A percentile compares a stretch with the other conserved stretches of the same genome.
Evolutionary conservation across 2,113 vertebrate genomes (phyloP).

Genomic region (Otolemur garnettii): DNA sequence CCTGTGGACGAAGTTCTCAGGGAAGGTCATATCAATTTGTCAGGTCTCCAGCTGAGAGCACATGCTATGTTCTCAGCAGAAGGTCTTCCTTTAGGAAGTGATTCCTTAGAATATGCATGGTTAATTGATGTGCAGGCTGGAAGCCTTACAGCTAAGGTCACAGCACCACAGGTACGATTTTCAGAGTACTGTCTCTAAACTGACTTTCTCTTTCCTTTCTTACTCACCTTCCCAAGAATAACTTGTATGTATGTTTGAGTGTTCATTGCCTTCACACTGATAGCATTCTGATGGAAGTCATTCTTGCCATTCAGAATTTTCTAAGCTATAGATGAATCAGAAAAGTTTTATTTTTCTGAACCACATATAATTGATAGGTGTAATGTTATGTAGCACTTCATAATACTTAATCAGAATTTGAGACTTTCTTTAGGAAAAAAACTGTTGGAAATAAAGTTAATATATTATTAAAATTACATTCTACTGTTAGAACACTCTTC

Average conservation of each 20-base stretch:
- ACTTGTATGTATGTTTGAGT: neutral
- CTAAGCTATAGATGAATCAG: neutral
- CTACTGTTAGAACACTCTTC: conserved; percentile 2
- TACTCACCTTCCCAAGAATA: neutral
- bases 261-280: neutral
- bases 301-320: conserved; percentile 8
- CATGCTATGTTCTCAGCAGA: conserved; percentile 98
- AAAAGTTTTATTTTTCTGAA: conserved; percentile 27
- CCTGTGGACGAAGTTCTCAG: conserved; percentile 93
- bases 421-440: neutral
- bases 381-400: neutral
- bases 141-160: conserved; percentile 95
- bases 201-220: neutral
- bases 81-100: conserved; percentile 93
- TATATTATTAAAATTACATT: neutral
- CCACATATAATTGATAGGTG: neutral
- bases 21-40: conserved; percentile 96
- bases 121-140: conserved; percentile 97
- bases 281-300: neutral
- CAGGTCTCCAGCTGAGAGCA: conserved; percentile 96
- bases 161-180: conserved; percentile 94
- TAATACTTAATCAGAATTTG: neutral
- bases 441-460: conserved; percentile 21
- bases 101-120: conserved; percentile 98
- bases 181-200: fast-evolving